phyloP scores from a whole-genome alignment of 2,113 vertebrate species.

The Archocentrus centrarchus region DNA sequence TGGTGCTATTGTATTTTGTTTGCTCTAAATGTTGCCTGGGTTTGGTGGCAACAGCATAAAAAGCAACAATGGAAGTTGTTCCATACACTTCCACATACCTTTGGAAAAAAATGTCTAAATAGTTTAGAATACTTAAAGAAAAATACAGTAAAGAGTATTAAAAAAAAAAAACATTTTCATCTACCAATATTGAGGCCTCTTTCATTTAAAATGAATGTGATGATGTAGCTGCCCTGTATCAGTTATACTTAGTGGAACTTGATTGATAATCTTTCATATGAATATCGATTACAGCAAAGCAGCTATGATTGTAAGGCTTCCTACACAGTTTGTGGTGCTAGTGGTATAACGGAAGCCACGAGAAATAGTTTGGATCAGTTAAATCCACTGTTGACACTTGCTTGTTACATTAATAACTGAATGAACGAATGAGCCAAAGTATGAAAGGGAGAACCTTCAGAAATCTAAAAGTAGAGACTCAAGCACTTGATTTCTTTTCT shows the following conservation, averaged over 20 bases:
- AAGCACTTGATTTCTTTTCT: not conserved
- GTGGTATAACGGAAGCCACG: not conserved
- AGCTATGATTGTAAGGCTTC: too few relatives aligned
- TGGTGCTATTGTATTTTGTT: conserved; percentile 40
- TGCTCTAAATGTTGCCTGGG: not conserved
- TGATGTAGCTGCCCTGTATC: not conserved
- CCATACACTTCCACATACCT: not conserved
- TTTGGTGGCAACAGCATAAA: not conserved
- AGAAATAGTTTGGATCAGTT: not conserved
- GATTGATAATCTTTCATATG: not conserved
- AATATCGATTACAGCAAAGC: conserved; percentile 1
- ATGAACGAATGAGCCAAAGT: not conserved
- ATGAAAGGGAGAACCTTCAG: not conserved
- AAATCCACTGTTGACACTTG: not conserved
- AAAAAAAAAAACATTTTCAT: not conserved
- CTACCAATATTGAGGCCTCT: not conserved
- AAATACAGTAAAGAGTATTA: not conserved
- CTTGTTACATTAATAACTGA: not conserved
- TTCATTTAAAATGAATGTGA: not conserved
- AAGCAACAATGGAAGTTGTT: not conserved
- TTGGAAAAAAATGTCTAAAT: not conserved
- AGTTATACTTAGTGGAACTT: not conserved
- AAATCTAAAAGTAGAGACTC: not conserved
- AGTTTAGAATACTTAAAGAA: not conserved
- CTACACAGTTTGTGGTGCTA: not conserved